phyloP scores from a whole-genome alignment of 2,797 vertebrate species.

The Halcyon chelicuti region DNA sequence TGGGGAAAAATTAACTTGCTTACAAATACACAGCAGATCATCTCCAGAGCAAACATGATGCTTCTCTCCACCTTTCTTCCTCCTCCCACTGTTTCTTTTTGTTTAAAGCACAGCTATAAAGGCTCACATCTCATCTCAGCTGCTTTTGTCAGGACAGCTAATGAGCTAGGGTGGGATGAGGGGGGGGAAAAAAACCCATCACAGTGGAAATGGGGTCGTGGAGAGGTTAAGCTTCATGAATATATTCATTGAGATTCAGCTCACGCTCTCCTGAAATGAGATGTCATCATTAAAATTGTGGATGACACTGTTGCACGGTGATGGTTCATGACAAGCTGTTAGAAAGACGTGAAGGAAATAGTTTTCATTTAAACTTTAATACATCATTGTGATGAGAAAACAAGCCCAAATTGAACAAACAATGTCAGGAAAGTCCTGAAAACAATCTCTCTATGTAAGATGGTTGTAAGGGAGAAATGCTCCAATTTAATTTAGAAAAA shows the following conservation, averaged over 20 bases:
- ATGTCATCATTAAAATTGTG: slow-evolving; percentile 66
- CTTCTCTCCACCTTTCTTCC: slow-evolving; percentile 10
- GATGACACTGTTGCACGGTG: slow-evolving; percentile 2
- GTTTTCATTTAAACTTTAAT: background rate
- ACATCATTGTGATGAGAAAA: background rate
- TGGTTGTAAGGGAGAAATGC: background rate
- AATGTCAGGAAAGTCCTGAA: background rate
- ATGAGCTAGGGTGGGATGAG: slow-evolving; percentile 52
- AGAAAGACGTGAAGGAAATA: background rate
- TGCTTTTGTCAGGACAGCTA: slow-evolving; percentile 52
- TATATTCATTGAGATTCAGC: slow-evolving; percentile 73
- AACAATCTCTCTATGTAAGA: background rate
- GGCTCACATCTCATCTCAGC: slow-evolving; percentile 17
- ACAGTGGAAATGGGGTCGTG: slow-evolving; percentile 35
- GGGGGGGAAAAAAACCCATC: background rate
- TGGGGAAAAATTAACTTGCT: background rate
- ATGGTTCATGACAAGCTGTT: background rate
- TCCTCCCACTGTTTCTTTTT: slow-evolving; percentile 26
- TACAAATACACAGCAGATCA: background rate
- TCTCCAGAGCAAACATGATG: background rate
- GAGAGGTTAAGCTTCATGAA: slow-evolving; percentile 72
- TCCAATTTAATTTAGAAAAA: background rate
- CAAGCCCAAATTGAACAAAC: background rate
- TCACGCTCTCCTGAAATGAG: slow-evolving; percentile 46
- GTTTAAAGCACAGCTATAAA: slow-evolving; percentile 14